phyloP scores from a whole-genome alignment of 2,888 invertebrate genomes.

The Parnassius smintheus region DNA sequence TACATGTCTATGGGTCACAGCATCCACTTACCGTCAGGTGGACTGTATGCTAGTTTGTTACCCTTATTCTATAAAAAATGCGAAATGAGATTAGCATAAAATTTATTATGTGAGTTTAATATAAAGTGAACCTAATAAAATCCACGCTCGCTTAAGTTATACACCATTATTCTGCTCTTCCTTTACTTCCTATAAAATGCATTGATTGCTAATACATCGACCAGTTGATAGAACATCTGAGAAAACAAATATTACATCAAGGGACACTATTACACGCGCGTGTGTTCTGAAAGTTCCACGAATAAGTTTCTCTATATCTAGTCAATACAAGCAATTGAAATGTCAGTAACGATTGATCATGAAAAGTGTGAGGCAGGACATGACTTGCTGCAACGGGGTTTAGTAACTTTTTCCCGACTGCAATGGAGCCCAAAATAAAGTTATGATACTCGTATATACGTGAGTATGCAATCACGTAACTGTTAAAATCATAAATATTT shows the following conservation, averaged over 20 bases:
- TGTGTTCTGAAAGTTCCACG: not conserved
- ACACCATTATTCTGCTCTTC: not conserved
- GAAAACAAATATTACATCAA: slow-evolving; percentile 60
- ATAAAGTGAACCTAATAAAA: too few relatives aligned
- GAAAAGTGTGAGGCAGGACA: not conserved
- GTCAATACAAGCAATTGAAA: slow-evolving; percentile 10
- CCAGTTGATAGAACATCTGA: slow-evolving; percentile 42
- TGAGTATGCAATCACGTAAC: too few relatives aligned
- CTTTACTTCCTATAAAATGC: slow-evolving; percentile 41
- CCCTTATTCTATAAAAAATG: too few relatives aligned
- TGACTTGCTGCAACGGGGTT: not conserved
- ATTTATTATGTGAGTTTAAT: too few relatives aligned
- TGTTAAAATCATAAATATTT: too few relatives aligned
- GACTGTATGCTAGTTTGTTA: too few relatives aligned
- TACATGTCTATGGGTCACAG: too few relatives aligned
- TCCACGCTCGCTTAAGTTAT: not conserved
- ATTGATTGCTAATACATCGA: slow-evolving; percentile 45
- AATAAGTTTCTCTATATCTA: not conserved
- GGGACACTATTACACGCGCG: not conserved
- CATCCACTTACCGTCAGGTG: too few relatives aligned
- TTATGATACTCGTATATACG: too few relatives aligned
- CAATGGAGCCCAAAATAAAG: too few relatives aligned
- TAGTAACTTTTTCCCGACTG: too few relatives aligned
- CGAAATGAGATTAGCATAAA: too few relatives aligned
- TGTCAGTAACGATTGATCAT: slow-evolving; percentile 2